Evolutionary conservation across 2,113 vertebrate genomes (phyloP), one percentile per base, ranked within the genome.

Genomic region (Passer domesticus): DNA sequence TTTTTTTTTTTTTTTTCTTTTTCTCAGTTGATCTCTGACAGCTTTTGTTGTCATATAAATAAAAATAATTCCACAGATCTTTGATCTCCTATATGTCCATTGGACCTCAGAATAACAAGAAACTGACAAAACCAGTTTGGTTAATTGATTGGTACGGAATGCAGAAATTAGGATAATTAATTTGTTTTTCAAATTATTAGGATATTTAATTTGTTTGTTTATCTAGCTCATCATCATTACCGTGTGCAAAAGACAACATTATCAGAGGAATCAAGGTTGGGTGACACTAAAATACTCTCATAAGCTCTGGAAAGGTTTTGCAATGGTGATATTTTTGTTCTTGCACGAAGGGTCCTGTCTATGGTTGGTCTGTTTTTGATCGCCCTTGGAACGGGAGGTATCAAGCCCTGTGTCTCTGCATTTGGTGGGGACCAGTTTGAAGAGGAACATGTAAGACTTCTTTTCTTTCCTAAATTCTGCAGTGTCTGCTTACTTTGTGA

Each of bases 381-480:
- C 52, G 99, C 99, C 67, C 95, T 99, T 72, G 99, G 99, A 76
- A 99, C 99, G 0, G 99, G 99, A 89, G 99, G 99, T 46, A 99
- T 99, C 97, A 99, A 99, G 96, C 99, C 99, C 41, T 99, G 99
- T 13, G 99, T 99, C 75, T 97, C 99, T 66, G 99, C 99, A 13
- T 99, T 99, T 82, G 99, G 99, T 94, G 99, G 99, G 89, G 99
- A 99, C 96, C 99, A 99, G 95, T 99, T 99, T 98, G 98, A 99
- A 31, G 98, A 99, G 75, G 97, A 99, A 37, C 97, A 99, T 86
- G 99, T 99, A 98, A 99, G 99, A 83, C 31, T 83, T 89, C 35
- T 85, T 96, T 96, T 96, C 47, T 94, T 95, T 94, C 55, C 67
- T 96, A 83, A 93, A 94, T 90, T 76, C 37, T 83, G 30, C 81